phyloP scores from a whole-genome alignment of 2,888 invertebrate species.

The Acronicta psi region DNA sequence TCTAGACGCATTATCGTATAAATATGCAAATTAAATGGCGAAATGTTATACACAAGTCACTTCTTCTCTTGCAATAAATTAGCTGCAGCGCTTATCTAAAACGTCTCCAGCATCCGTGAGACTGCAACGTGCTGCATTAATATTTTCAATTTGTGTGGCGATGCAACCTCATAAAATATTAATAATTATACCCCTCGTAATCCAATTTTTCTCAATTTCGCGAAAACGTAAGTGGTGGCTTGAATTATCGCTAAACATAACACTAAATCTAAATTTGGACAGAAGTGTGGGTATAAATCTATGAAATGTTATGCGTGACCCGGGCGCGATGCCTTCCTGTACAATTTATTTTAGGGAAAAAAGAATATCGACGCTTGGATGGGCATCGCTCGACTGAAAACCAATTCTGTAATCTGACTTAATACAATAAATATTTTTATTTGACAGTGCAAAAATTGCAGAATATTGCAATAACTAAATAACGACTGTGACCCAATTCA shows the following conservation, averaged over 20 bases:
- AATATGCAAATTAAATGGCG: constrained; percentile 45
- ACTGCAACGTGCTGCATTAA: constrained; percentile 21
- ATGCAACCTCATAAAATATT: constrained; percentile 49
- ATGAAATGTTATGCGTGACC: constrained; percentile 87
- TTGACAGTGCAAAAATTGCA: constrained; percentile 54
- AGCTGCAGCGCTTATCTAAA: constrained; percentile 46
- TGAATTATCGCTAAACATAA: constrained; percentile 82
- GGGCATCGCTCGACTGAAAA: constrained; percentile 67
- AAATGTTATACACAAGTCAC: constrained; percentile 45
- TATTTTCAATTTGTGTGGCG: constrained; percentile 34
- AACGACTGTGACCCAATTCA: constrained; percentile 47
- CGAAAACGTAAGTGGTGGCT: constrained; percentile 59
- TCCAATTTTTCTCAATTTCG: constrained; percentile 64
- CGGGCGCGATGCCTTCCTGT: constrained; percentile 81
- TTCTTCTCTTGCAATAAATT: constrained; percentile 42
- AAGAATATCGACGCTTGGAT: constrained; percentile 67
- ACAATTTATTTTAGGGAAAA: constrained; percentile 84
- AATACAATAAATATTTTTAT: constrained; percentile 59
- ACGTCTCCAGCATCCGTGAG: constrained; percentile 36
- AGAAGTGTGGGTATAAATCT: constrained; percentile 87
- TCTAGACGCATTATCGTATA: constrained; percentile 46
- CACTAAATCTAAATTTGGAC: constrained; percentile 88
- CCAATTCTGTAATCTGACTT: constrained; percentile 64
- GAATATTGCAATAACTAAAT: constrained; percentile 44
- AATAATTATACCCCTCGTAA: constrained; percentile 47